These are phyloP conservation scores for Myocastor coypus DNA, from an alignment of 2,113 vertebrate species.

Conservation along the genomic window DNA sequence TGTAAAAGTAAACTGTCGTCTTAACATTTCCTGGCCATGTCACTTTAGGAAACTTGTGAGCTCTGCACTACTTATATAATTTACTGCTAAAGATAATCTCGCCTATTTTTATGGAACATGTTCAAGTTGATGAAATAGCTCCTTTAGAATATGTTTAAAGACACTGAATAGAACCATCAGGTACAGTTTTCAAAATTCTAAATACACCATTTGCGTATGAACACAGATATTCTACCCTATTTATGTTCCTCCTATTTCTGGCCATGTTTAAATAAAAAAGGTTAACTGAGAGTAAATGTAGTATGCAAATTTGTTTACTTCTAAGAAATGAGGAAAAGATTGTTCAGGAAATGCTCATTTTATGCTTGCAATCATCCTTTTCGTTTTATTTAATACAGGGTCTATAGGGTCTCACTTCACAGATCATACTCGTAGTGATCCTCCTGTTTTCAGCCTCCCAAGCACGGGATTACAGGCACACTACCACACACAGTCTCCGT, in stretches of 20 bases:
- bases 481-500: too few relatives aligned
- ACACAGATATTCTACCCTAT: background rate
- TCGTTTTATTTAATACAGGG: too few relatives aligned
- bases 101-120: background rate
- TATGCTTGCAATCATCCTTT: background rate
- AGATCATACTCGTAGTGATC: too few relatives aligned
- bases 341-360: background rate
- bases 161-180: background rate
- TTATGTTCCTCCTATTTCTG: slow-evolving; percentile 12
- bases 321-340: background rate
- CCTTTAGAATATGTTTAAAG: background rate
- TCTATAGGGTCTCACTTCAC: too few relatives aligned
- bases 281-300: background rate
- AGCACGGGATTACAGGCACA: too few relatives aligned
- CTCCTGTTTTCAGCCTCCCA: too few relatives aligned
- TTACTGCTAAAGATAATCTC: background rate
- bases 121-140: background rate
- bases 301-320: background rate
- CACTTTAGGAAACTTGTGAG: background rate
- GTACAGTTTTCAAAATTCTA: background rate
- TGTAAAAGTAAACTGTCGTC: background rate
- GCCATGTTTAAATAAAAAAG: slow-evolving; percentile 25
- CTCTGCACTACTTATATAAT: background rate
- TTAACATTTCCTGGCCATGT: background rate
- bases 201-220: background rate